A percentile compares a stretch with the other conserved stretches of the same genome.
Conservation (phyloP, 2,888 invertebrate species). For the Latrodectus elegans region DNA sequence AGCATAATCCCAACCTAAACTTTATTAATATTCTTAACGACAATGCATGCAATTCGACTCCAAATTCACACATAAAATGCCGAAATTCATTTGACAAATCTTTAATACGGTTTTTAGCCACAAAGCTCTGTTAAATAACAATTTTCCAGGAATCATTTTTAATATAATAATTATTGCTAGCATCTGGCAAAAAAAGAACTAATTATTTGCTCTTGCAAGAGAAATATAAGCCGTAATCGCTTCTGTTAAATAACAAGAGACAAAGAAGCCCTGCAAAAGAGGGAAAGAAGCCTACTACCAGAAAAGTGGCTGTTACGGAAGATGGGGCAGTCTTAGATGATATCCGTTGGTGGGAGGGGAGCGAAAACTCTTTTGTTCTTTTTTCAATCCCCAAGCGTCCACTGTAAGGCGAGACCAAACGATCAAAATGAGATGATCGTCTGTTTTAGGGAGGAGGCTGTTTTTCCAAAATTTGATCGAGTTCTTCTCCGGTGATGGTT, state of each 20-base stretch:
- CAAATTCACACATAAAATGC: too few relatives aligned
- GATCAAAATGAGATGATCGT: slow-evolving; percentile 55
- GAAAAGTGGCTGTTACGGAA: slow-evolving; percentile 46
- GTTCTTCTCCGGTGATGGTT: slow-evolving; percentile 3
- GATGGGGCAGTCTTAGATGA: slow-evolving; percentile 20
- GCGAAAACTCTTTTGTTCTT: background rate
- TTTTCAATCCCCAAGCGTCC: slow-evolving; percentile 27
- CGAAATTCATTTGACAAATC: too few relatives aligned
- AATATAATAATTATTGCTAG: too few relatives aligned
- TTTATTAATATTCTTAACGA: too few relatives aligned
- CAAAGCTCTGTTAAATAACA: too few relatives aligned
- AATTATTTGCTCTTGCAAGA: too few relatives aligned
- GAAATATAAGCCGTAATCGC: too few relatives aligned
- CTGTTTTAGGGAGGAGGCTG: slow-evolving; percentile 14
- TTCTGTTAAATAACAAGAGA: slow-evolving; percentile 9
- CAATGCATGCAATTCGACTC: too few relatives aligned
- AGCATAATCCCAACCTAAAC: too few relatives aligned
- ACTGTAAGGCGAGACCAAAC: slow-evolving; percentile 39
- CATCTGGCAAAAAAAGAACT: too few relatives aligned
- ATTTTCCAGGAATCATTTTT: too few relatives aligned
- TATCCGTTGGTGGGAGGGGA: background rate
- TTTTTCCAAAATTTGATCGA: slow-evolving; percentile 57
- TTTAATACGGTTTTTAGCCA: too few relatives aligned
- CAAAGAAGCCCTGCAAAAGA: background rate
- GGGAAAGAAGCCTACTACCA: slow-evolving; percentile 1